These are phyloP conservation scores for Myotis yumanensis DNA, from an alignment of 2,113 vertebrate genomes.

Conservation along the genomic window DNA sequence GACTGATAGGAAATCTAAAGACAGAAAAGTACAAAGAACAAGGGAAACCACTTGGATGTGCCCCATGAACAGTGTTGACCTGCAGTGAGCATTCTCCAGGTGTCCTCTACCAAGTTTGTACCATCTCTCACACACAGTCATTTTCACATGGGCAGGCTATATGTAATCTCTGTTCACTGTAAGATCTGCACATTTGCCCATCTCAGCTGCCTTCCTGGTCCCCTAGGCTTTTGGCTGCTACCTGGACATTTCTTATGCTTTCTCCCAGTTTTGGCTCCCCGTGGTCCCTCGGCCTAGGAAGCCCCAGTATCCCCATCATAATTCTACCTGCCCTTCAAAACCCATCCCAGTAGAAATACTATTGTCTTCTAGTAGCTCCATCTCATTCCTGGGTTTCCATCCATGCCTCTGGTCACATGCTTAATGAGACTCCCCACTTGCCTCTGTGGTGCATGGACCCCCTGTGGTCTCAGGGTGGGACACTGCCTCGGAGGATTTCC, in stretches of 20 bases:
- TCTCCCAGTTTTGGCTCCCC: neutral
- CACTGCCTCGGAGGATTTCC: neutral
- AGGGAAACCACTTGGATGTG: neutral
- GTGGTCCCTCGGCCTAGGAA: neutral
- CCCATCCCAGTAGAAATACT: neutral
- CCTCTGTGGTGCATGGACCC: fast-evolving
- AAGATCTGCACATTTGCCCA: neutral
- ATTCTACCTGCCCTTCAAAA: neutral
- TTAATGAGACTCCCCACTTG: neutral
- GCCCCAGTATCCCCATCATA: neutral
- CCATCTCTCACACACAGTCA: neutral
- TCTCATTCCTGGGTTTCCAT: neutral
- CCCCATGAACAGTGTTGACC: neutral
- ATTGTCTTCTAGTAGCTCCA: neutral
- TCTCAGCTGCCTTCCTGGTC: neutral
- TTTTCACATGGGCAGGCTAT: neutral
- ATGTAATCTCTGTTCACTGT: neutral
- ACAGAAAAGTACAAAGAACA: neutral
- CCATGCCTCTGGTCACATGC: neutral
- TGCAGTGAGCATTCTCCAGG: fast-evolving
- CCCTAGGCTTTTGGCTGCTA: neutral
- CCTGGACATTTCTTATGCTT: neutral
- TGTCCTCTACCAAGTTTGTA: fast-evolving
- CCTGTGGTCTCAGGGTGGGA: neutral
- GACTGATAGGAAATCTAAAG: neutral